phyloP scores from a whole-genome alignment of 2,113 vertebrate genomes.

The Clarias macrocephalus region DNA sequence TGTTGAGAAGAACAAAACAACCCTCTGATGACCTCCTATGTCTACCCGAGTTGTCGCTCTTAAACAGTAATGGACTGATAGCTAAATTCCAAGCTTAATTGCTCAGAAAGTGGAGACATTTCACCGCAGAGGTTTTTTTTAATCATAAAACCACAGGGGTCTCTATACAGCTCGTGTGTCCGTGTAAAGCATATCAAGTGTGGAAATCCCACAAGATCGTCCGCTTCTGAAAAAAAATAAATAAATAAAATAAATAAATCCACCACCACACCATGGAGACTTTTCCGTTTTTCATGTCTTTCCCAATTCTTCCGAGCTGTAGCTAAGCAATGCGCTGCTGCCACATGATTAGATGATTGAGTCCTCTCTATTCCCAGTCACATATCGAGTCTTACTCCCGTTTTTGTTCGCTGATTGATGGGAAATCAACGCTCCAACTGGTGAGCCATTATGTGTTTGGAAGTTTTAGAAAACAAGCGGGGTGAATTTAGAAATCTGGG shows the following conservation, averaged over 20 bases:
- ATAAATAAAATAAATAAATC: too few species aligned
- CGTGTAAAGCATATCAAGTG: neutral
- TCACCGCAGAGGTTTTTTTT: too few species aligned
- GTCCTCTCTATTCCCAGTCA: neutral
- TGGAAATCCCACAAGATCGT: neutral
- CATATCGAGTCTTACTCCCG: neutral
- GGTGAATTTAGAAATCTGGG: slow-evolving; percentile 13
- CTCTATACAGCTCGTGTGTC: too few species aligned
- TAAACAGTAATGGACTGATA: too few species aligned
- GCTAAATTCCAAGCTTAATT: too few species aligned
- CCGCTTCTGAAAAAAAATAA: neutral
- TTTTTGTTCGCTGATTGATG: neutral
- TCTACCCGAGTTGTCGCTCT: too few species aligned
- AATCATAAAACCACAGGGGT: too few species aligned
- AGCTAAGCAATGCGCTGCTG: too few species aligned
- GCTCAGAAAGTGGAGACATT: too few species aligned
- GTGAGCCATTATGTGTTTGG: neutral
- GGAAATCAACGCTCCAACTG: neutral
- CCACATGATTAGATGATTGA: neutral
- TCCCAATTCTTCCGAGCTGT: neutral
- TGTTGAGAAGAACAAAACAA: too few species aligned
- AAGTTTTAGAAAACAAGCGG: neutral
- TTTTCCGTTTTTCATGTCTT: neutral
- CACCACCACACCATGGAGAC: neutral
- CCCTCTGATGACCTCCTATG: too few species aligned